These are phyloP conservation scores for Catagonus wagneri DNA, from an alignment of 2,113 vertebrate species.

Conservation along the genomic window DNA sequence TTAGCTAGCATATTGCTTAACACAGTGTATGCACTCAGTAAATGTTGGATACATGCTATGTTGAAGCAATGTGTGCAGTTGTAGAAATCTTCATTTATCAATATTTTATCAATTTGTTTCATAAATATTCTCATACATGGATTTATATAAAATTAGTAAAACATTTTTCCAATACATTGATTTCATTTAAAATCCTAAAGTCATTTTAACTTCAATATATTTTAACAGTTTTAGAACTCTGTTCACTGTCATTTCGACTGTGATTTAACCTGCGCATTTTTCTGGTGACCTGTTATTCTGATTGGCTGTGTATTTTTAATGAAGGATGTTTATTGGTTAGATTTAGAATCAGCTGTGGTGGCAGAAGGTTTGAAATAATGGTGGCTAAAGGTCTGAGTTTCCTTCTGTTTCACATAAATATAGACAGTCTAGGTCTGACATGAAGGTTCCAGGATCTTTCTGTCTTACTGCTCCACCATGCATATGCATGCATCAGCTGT, in stretches of 20 bases:
- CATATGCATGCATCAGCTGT: not conserved
- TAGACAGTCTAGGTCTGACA: not conserved
- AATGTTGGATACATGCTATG: not conserved
- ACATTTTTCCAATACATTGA: not conserved
- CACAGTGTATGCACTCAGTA: not conserved
- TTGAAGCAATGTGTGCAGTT: not conserved
- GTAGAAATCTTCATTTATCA: not conserved
- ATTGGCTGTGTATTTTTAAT: not conserved
- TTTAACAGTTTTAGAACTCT: not conserved
- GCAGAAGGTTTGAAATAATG: not conserved
- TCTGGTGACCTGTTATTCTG: not conserved
- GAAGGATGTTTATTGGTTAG: not conserved
- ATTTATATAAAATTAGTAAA: slow-evolving; percentile 44
- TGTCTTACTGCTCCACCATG: not conserved
- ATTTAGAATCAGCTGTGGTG: not conserved
- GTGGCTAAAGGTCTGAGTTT: not conserved
- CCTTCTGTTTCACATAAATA: not conserved
- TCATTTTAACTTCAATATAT: slow-evolving; percentile 9
- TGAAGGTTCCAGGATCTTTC: not conserved
- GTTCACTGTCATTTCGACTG: not conserved
- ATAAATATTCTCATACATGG: not conserved
- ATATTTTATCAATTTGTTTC: not conserved
- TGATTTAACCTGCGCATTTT: not conserved
- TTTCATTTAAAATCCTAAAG: slow-evolving; percentile 10
- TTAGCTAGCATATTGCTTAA: not conserved